phyloP scores from a whole-genome alignment of 2,888 invertebrate species.

The Selenia dentaria region DNA sequence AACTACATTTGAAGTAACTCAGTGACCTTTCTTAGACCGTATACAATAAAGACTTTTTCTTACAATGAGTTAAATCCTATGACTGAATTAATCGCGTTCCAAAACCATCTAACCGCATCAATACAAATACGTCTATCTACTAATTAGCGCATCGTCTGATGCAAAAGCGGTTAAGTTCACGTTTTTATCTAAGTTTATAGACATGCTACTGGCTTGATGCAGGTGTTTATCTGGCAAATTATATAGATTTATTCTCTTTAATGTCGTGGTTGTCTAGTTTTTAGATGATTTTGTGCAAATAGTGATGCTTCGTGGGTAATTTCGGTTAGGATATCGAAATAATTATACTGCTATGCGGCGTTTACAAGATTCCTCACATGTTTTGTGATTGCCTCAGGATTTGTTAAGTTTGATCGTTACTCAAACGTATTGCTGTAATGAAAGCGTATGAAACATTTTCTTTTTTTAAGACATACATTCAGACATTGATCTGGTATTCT shows the following conservation, averaged over 20 bases:
- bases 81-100: neutral
- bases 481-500: too few relatives aligned
- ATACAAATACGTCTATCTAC: neutral
- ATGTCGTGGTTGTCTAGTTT: neutral
- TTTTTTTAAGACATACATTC: too few relatives aligned
- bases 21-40: too few relatives aligned
- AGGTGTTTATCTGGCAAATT: neutral
- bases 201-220: neutral
- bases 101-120: conserved; percentile 1
- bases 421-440: too few relatives aligned
- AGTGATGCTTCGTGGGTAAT: conserved; percentile 4
- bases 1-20: too few relatives aligned
- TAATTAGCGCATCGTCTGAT: conserved; percentile 3
- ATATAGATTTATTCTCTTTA: neutral
- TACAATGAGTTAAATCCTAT: neutral
- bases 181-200: neutral
- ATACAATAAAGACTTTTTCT: too few relatives aligned
- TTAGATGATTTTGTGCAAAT: conserved; percentile 6
- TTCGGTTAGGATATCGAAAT: neutral
- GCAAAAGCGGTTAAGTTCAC: neutral
- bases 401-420: too few relatives aligned
- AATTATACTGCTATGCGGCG: neutral
- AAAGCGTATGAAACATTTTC: too few relatives aligned
- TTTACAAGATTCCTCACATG: conserved; percentile 1
- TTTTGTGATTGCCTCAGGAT: neutral